phyloP scores from a whole-genome alignment of 2,888 invertebrate species.

The Aphodius sticticus region DNA sequence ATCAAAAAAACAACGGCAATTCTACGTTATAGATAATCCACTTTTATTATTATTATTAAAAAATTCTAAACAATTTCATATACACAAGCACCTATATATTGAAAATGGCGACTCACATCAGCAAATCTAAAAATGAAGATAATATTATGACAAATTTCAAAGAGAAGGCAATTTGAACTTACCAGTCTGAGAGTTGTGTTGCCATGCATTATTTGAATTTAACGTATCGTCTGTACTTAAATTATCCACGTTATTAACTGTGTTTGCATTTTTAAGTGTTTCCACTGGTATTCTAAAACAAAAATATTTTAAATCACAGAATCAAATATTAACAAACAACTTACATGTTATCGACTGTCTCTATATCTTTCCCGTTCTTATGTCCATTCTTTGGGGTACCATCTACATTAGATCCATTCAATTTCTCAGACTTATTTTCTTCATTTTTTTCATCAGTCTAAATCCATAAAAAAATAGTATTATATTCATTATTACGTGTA shows the following conservation, averaged over 20 bases:
- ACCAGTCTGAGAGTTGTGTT: constrained; percentile 55
- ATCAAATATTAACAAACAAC: constrained; percentile 41
- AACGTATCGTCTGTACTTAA: constrained; percentile 57
- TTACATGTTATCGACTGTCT: constrained; percentile 60
- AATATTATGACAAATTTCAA: constrained; percentile 19
- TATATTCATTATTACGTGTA: too few relatives aligned
- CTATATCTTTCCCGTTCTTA: constrained; percentile 56
- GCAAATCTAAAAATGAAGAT: constrained; percentile 56
- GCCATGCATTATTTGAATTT: constrained; percentile 61
- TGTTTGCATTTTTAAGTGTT: constrained; percentile 59
- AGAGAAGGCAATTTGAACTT: constrained; percentile 37
- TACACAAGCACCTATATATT: constrained; percentile 50
- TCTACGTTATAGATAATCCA: constrained; percentile 39
- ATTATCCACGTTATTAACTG: constrained; percentile 56
- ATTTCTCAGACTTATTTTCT: constrained; percentile 48
- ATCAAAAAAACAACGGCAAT: constrained; percentile 43
- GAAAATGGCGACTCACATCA: constrained; percentile 56
- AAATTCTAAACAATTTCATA: constrained; percentile 39
- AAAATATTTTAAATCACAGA: constrained; percentile 33
- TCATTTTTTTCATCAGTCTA: constrained; percentile 51
- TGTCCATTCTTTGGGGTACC: constrained; percentile 48
- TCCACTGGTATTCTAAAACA: constrained; percentile 58
- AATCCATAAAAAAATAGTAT: constrained; percentile 29
- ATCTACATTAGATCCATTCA: constrained; percentile 56
- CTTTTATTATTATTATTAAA: constrained; percentile 31